phyloP scores from a whole-genome alignment of 2,888 invertebrate species.

The Anorthoa munda region DNA sequence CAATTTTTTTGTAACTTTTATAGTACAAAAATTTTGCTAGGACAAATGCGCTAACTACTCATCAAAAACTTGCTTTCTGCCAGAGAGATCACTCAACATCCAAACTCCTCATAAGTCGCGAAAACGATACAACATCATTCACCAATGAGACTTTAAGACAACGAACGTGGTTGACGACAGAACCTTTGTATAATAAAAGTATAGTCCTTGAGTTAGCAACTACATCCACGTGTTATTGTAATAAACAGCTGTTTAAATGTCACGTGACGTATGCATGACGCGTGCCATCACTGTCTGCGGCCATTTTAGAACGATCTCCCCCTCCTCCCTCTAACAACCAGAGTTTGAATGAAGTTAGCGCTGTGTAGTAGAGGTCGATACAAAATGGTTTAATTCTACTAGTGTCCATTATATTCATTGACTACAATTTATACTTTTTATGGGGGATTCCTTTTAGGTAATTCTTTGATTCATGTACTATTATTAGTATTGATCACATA shows the following conservation, averaged over 20 bases:
- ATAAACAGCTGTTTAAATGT: conserved; percentile 59
- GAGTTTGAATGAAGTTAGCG: background rate
- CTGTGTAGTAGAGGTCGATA: conserved; percentile 9
- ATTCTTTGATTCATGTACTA: conserved; percentile 28
- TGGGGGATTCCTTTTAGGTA: conserved; percentile 24
- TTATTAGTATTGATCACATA: conserved; percentile 20
- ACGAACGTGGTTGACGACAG: background rate
- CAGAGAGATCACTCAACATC: background rate
- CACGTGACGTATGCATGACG: conserved; percentile 53
- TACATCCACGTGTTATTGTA: conserved; percentile 10
- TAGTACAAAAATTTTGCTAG: background rate
- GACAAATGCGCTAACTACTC: background rate
- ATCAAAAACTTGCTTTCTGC: background rate
- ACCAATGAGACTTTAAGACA: background rate
- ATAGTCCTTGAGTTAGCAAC: conserved; percentile 50
- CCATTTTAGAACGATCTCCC: conserved; percentile 32
- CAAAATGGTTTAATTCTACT: conserved; percentile 33
- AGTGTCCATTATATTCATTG: conserved; percentile 29
- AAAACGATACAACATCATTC: conserved; percentile 1
- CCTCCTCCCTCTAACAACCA: background rate
- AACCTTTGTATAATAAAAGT: conserved; percentile 40
- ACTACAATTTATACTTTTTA: conserved; percentile 4
- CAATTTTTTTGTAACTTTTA: too few species aligned
- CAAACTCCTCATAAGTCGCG: background rate
- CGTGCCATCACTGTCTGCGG: background rate